Percentiles rank a stretch among this genome's conserved stretches.
phyloP scores from a whole-genome alignment of 2,113 vertebrate species.

The Cricetomys ansorgei region DNA sequence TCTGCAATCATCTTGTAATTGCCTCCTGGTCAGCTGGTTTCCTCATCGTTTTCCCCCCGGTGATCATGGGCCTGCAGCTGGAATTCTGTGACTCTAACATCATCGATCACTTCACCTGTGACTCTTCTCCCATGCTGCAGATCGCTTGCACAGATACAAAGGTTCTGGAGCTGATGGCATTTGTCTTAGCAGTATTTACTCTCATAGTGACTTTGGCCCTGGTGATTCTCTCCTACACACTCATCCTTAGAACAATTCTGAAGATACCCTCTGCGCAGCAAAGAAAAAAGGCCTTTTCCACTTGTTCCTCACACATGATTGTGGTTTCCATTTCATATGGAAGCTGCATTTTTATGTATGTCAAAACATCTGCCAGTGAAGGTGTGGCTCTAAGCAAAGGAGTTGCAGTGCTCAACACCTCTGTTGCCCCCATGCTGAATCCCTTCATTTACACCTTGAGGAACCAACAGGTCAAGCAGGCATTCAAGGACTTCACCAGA shows the following conservation, averaged over 20 bases:
- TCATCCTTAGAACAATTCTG: constrained; percentile 61
- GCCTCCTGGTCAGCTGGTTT: constrained; percentile 56
- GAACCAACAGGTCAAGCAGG: constrained; percentile 61
- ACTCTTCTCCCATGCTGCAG: constrained; percentile 45
- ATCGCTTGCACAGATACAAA: constrained; percentile 51
- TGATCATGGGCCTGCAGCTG: constrained; percentile 40
- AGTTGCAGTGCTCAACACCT: constrained; percentile 54
- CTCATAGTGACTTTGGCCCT: constrained; percentile 53
- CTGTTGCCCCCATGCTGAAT: constrained; percentile 54
- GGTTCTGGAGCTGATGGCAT: constrained; percentile 10
- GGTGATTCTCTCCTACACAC: constrained; percentile 61
- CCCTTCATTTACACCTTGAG: constrained; percentile 62
- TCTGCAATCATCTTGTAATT: constrained; percentile 7
- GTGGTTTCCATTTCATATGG: constrained; percentile 66
- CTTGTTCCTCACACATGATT: constrained; percentile 53
- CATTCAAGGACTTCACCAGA: constrained; percentile 8
- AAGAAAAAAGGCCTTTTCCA: constrained; percentile 61
- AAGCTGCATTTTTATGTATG: constrained; percentile 54
- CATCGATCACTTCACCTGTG: constrained; percentile 60
- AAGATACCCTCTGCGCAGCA: constrained; percentile 39
- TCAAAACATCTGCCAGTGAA: constrained; percentile 61
- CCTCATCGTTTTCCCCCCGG: constrained; percentile 29
- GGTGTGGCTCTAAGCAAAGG: constrained; percentile 43
- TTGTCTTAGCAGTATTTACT: constrained; percentile 52
- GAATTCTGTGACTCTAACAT: constrained; percentile 62